Evolutionary conservation across 2,797 vertebrate species (phyloP), one percentile per base, ranked within the genome.

Genomic region (Enteromius unitaeniatus): DNA sequence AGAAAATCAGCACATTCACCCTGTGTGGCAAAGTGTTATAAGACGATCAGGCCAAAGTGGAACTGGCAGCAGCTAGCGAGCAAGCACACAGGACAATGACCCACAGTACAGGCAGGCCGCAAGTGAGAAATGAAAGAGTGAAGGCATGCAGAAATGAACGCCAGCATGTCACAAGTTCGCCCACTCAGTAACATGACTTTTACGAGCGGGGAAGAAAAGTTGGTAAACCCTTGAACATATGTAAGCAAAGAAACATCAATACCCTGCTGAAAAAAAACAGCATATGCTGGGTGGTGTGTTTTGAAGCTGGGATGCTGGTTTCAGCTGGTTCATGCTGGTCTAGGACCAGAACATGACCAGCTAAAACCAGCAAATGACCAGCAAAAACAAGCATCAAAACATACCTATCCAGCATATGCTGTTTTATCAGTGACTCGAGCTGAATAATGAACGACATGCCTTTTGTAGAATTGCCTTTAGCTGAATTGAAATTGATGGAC

Each of bases 51-150:
- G n/a, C 17, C 58, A 79, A 85, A 81, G 85, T 83, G 80, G 80
- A 88, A 85, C 77, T 81, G 81, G 45, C 70, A 72, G 26, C 65
- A 70, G 26, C n/a, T 76, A 67, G 65, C 55, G 0, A 49, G 28
- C 21, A 13, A 64, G 26, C 17, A 47, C 78, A 73, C 76, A 90
- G 91, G 90, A 90, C 89, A 92, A 90, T 90, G 91, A 90, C 88
- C 88, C 90, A 89, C 81, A 89, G 91, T 92, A 62, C 87, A 90
- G 89, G 19, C 92, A 89, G 87, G 74, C 40, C 81, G 83, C 84
- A 93, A 93, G 92, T 88, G 89, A 91, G 93, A 95, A 94, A 92
- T 90, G 93, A 94, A 94, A 94, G 90, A 88, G 84, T 82, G 75
- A 86, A 91, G 88, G 79, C 85, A 85, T 73, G 88, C 90, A 91